Conservation (phyloP, 2,113 vertebrate genomes). For the rat (Rattus norvegicus) region GRCr8 NC_086028.1:11157501-11158000, state of each 20-base stretch:
- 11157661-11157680: slow-evolving; percentile 98
- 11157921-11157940: not conserved
- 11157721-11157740: not conserved
- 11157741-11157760: too few relatives aligned
- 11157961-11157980: not conserved
- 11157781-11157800: not conserved
- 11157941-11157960: too few relatives aligned
- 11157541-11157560: not conserved
- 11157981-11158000: not conserved
- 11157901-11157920: too few relatives aligned
- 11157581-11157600: slow-evolving; percentile 93
- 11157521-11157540: not conserved
- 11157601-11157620: slow-evolving; percentile 96
- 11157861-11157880: not conserved
- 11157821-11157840: not conserved
- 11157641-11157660: slow-evolving; percentile 95
- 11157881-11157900: not conserved
- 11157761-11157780: not conserved
- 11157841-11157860: not conserved
- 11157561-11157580: rapidly evolving
- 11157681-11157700: slow-evolving; percentile 98
- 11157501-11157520: too few relatives aligned
- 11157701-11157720: slow-evolving; percentile 84
- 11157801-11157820: not conserved
- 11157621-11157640: slow-evolving; percentile 97